These are phyloP conservation scores for Anthoscopus minutus DNA, from an alignment of 2,113 vertebrate species.

Conservation along the genomic window DNA sequence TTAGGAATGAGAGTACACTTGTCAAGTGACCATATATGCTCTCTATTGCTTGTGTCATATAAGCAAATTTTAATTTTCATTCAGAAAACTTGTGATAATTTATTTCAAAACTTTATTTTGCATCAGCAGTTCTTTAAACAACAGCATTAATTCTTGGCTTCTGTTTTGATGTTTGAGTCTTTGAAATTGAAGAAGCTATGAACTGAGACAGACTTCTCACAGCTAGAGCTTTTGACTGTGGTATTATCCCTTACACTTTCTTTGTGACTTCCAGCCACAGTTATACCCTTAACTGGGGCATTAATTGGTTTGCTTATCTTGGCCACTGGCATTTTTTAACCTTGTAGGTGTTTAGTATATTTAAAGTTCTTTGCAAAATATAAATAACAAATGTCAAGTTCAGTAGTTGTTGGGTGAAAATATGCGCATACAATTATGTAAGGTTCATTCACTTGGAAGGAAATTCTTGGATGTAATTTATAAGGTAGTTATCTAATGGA, in stretches of 20 bases:
- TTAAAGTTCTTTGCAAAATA: neutral
- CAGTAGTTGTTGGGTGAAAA: neutral
- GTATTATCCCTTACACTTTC: neutral
- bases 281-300: neutral
- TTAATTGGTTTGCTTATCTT: neutral
- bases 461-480: slow-evolving; percentile 3
- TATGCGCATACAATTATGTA: neutral
- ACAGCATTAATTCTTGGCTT: neutral
- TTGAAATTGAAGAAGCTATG: slow-evolving; percentile 9
- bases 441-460: neutral
- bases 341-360: neutral
- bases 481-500: neutral
- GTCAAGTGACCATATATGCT: accelerated
- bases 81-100: neutral
- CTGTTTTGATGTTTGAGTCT: neutral
- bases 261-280: neutral
- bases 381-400: neutral
- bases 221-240: neutral
- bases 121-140: neutral
- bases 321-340: neutral
- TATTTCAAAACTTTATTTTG: neutral
- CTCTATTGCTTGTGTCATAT: neutral
- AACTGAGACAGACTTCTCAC: neutral
- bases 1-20: neutral
- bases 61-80: neutral